These are phyloP conservation scores for Nannospalax galili DNA, from an alignment of 2,113 vertebrate genomes.

Conservation along the genomic window DNA sequence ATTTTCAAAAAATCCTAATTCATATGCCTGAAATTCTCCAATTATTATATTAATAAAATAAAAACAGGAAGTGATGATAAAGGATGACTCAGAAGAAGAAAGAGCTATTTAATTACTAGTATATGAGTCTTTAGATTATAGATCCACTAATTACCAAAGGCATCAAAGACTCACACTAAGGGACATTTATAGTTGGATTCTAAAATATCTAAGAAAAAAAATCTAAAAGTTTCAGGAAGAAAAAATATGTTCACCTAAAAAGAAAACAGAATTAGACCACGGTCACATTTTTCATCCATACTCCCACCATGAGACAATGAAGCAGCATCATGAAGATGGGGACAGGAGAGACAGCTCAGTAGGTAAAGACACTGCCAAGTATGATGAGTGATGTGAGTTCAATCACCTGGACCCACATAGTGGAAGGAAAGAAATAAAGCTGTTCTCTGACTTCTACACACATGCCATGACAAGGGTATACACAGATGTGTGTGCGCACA, in stretches of 20 bases:
- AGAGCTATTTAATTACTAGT: background rate
- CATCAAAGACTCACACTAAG: conserved; percentile 13
- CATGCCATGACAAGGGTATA: background rate
- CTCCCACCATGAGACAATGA: background rate
- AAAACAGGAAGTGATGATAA: background rate
- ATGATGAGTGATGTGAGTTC: background rate
- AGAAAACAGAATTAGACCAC: conserved; percentile 37
- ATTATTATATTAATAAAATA: conserved; percentile 15
- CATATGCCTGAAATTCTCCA: background rate
- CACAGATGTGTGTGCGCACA: no score
- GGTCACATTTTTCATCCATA: background rate
- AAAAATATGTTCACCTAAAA: background rate
- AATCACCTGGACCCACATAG: background rate
- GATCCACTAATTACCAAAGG: background rate
- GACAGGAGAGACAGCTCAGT: no score
- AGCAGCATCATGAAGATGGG: background rate
- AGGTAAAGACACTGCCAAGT: background rate
- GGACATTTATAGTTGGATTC: conserved; percentile 14
- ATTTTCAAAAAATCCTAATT: no score
- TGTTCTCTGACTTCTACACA: background rate
- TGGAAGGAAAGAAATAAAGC: background rate
- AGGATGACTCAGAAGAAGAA: conserved; percentile 42
- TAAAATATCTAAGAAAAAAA: conserved; percentile 9
- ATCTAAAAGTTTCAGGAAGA: background rate
- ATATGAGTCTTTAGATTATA: conserved; percentile 13